phyloP scores from a whole-genome alignment of 2,113 vertebrate species.

The Promerops cafer region DNA sequence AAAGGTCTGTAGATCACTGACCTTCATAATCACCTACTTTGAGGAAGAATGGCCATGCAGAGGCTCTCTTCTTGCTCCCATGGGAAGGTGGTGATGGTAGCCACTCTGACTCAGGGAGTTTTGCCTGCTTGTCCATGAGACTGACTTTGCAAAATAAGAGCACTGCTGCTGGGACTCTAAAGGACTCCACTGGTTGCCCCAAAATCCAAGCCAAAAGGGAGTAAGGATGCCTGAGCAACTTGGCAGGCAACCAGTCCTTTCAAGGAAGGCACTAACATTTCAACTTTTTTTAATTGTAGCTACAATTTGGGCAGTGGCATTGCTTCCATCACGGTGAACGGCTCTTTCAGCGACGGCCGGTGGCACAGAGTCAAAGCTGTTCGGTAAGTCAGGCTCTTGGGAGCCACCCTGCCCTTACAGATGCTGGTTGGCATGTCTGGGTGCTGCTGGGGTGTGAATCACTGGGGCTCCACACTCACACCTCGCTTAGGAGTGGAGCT shows the following conservation, averaged over 20 bases:
- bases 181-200: too few relatives aligned
- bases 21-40: not conserved
- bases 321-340: constrained; percentile 80
- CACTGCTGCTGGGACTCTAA: not conserved
- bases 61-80: not conserved
- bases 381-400: constrained; percentile 69
- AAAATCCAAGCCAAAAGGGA: rapidly evolving
- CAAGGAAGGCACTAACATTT: not conserved
- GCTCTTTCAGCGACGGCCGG: constrained; percentile 86
- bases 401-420: not conserved
- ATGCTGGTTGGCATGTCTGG: rapidly evolving
- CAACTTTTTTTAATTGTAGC: constrained; percentile 47
- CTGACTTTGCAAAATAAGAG: not conserved
- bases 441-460: not conserved
- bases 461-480: not conserved
- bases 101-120: not conserved
- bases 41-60: not conserved
- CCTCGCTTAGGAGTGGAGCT: not conserved
- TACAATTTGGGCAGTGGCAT: constrained; percentile 92
- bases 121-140: not conserved
- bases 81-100: not conserved
- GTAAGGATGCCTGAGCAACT: not conserved
- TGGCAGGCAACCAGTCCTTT: not conserved
- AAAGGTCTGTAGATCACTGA: not conserved
- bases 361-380: constrained; percentile 95